Base-by-base conservation (phyloP, 2,797 vertebrate species). In the Pampus argenteus region DNA sequence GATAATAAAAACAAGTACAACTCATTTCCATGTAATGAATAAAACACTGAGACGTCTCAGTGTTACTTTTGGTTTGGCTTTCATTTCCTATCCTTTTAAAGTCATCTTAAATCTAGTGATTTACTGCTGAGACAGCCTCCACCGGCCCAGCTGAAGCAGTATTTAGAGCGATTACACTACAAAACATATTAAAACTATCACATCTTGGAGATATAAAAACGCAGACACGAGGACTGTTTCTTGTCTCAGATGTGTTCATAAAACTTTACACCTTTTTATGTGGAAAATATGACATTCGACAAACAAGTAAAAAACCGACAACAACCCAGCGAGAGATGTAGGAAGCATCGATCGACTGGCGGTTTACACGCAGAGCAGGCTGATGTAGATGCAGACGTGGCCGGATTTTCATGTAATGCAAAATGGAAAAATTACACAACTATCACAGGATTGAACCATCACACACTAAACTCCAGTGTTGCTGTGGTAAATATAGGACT, bases 401-500 rank as follows among this genome's bases (percentile, higher is more conserved):
- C 22, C 28, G 15, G 9, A 42, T 60, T 4, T 18, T 44, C 14
- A 18, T 26, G 26, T 44, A 34, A n/a, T 23, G 40, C 18, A 11
- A 29, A 49, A 45, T 31, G 50, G n/a, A 49, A 34, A 34, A 11
- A 11, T 9, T 11, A 11, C 34, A n/a, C 22, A 8, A 45, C 20
- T 25, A 18, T 67, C 11, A 6, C 34, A 34, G 50, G 50, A 14
- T 38, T 38, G 36, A 11, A 38, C 13, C 14, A 34, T 9, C 10
- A 10, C 15, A 25, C 14, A 44, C 2, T 25, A 15, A n/a, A 50
- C 29, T 14, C 17, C 9, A 2, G 9, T 66, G 15, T 57, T 25
- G 34, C 74, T 74, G 63, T 63, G 79, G 80, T 73, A 61, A 69
- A 84, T 75, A 54, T 77, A 79, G 9, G 62, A 77, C 18, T 78